A percentile compares a stretch with the other conserved stretches of the same genome.
Evolutionary conservation across 64 coral and sea anemone species (phyloP).

Genomic region (Cladopsammia gracilis): DNA sequence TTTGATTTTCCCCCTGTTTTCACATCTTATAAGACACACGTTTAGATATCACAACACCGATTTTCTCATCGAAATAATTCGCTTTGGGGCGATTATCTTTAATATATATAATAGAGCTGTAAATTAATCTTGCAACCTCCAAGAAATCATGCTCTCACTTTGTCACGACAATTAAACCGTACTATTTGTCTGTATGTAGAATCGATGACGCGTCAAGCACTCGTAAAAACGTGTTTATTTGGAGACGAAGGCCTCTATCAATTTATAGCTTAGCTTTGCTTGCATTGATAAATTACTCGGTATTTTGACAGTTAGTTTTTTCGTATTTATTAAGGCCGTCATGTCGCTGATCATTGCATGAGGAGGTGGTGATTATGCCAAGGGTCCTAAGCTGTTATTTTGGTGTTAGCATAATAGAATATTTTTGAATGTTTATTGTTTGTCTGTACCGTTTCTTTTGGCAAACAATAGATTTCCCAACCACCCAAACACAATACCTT

Average conservation of each 20-base stretch:
- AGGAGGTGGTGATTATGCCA: slow-evolving; percentile 7
- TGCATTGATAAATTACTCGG: slow-evolving; percentile 15
- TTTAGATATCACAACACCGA: background rate
- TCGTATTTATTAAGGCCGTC: background rate
- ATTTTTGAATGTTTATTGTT: slow-evolving; percentile 51
- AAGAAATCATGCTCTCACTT: slow-evolving; percentile 4
- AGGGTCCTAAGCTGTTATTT: slow-evolving; percentile 14
- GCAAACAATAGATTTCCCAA: slow-evolving; percentile 25
- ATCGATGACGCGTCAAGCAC: slow-evolving; percentile 12
- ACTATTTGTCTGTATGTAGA: background rate
- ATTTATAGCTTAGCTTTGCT: slow-evolving; percentile 2
- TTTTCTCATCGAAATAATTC: slow-evolving; percentile 36
- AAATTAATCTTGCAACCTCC: background rate
- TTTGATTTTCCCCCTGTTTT: background rate
- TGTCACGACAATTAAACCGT: background rate
- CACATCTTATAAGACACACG: background rate
- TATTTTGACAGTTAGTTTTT: background rate
- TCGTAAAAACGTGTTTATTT: slow-evolving; percentile 39
- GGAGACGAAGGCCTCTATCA: slow-evolving; percentile 21
- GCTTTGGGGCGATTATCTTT: slow-evolving; percentile 10
- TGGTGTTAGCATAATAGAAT: slow-evolving; percentile 36
- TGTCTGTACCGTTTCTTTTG: slow-evolving; percentile 11
- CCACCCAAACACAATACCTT: slow-evolving; percentile 15
- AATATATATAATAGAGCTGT: background rate
- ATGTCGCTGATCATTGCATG: background rate